Evolutionary conservation across 23 tunicate genomes (phyloP), one percentile per base, ranked within the genome.

Genomic region (Phallusia fumigata): DNA sequence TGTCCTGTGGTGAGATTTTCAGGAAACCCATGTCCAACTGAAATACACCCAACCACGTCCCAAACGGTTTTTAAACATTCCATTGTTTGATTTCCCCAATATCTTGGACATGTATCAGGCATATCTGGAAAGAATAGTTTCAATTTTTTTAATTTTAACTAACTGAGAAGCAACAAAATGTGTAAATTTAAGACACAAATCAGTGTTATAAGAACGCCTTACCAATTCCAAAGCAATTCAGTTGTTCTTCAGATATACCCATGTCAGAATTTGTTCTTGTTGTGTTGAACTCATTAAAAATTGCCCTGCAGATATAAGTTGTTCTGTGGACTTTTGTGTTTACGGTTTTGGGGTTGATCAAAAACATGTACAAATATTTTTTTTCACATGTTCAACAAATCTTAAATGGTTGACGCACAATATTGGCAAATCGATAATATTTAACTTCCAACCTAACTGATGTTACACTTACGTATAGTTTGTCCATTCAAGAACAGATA

Each of bases 201-300:
- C 5, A 40, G 47, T 3, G 47, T 40, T 40, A 40, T n/a, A 40
- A 40, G 10, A 58, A 58, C 13, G 26, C 16, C 16, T 21, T 58
- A 58, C 69, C 69, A 58, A 58, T 58, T 58, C 69, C 69, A 58
- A 58, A 58, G 13, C 69, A 58, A 13, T 58, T 58, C 28, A 58
- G 69, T 58, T 58, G 69, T 58, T 58, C 69, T 58, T 8, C 16
- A 22, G 69, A 8, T 21, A 58, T 24, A 58, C 69, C 69, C 69
- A 24, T 1, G 28, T 58, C 69, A 6, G 69, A 58, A 21, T 58
- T 22, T 21, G 15, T 58, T 58, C 69, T 58, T 58, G 28, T 58
- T 11, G 26, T 24, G 26, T 58, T 22, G 13, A 58, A 58, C 5
- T 58, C 3, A 3, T 58, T 22, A 6, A 58, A 58, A 22, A 58